A percentile compares a stretch with the other conserved stretches of the same genome.
Evolutionary conservation across 2,888 invertebrate species (phyloP).

Genomic region (Drosophila subsilvestris): DNA sequence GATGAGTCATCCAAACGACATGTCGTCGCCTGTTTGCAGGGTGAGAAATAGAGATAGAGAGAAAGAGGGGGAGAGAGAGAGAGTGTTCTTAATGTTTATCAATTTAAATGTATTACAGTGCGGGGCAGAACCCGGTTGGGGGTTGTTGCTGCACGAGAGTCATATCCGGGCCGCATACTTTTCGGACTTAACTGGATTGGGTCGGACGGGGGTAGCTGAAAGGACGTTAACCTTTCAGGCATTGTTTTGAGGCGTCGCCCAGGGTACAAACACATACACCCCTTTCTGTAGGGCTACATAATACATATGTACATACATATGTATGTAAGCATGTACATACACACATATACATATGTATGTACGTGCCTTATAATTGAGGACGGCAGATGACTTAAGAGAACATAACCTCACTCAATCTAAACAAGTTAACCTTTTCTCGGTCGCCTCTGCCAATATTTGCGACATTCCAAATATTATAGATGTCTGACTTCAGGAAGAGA

Average conservation of each 20-base stretch:
- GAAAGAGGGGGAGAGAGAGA: neutral
- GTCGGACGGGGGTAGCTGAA: constrained; percentile 28
- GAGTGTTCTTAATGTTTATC: constrained; percentile 31
- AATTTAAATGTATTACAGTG: constrained; percentile 38
- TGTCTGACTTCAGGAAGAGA: constrained; percentile 33
- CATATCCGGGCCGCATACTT: constrained; percentile 54
- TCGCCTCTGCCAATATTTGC: constrained; percentile 19
- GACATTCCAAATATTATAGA: constrained; percentile 39
- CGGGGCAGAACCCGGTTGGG: constrained; percentile 2
- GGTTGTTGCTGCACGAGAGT: constrained; percentile 54
- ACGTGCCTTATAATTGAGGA: constrained; percentile 44
- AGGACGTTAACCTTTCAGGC: constrained; percentile 66
- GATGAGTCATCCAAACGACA: constrained; percentile 42
- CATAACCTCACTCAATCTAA: constrained; percentile 34
- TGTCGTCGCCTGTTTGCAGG: constrained; percentile 36
- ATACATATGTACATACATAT: neutral
- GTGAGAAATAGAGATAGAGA: constrained; percentile 1
- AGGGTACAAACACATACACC: constrained; percentile 16
- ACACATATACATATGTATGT: neutral
- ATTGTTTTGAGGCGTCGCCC: constrained; percentile 14
- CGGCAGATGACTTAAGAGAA: neutral
- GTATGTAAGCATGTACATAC: neutral
- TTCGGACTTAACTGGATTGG: neutral
- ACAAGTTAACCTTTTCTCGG: neutral
- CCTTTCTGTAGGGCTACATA: neutral